Conservation (phyloP, 1,140 invertebrate species). For the Heliconius eleuchia region DNA sequence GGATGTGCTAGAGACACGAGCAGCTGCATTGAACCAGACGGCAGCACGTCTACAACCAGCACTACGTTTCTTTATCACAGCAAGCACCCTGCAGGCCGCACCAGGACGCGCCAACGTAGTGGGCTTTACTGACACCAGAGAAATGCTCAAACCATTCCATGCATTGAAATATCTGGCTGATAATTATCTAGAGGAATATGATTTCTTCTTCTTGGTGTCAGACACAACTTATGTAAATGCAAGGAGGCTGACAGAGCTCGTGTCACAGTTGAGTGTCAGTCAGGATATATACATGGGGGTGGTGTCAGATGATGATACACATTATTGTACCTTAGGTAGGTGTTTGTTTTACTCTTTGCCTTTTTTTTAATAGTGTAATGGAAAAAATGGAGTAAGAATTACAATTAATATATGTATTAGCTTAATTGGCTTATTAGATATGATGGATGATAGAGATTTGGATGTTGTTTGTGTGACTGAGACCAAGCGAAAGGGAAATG, state of each 20-base stretch:
- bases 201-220: slow-evolving; percentile 93
- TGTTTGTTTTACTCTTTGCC: too few species aligned
- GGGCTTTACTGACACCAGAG: slow-evolving; percentile 88
- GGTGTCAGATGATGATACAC: slow-evolving; percentile 91
- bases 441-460: too few species aligned
- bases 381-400: too few species aligned
- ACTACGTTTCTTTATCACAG: slow-evolving; percentile 85
- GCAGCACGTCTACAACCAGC: slow-evolving; percentile 85
- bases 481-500: too few species aligned
- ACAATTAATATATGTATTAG: too few species aligned
- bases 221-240: slow-evolving; percentile 86
- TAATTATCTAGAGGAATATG: slow-evolving; percentile 93
- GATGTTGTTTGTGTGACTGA: too few species aligned
- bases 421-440: too few species aligned
- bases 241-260: slow-evolving; percentile 84
- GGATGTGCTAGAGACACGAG: slow-evolving; percentile 72
- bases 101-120: slow-evolving; percentile 45
- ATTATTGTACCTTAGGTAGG: slow-evolving; percentile 88
- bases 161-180: slow-evolving; percentile 94
- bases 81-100: slow-evolving; percentile 82
- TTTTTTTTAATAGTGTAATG: too few species aligned
- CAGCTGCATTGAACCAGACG: slow-evolving; percentile 80
- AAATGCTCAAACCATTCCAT: slow-evolving; percentile 89
- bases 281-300: slow-evolving; percentile 82
- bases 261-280: slow-evolving; percentile 80